Evolutionary conservation across 2,888 invertebrate genomes (phyloP).

Genomic region (Rosalia funebris): DNA sequence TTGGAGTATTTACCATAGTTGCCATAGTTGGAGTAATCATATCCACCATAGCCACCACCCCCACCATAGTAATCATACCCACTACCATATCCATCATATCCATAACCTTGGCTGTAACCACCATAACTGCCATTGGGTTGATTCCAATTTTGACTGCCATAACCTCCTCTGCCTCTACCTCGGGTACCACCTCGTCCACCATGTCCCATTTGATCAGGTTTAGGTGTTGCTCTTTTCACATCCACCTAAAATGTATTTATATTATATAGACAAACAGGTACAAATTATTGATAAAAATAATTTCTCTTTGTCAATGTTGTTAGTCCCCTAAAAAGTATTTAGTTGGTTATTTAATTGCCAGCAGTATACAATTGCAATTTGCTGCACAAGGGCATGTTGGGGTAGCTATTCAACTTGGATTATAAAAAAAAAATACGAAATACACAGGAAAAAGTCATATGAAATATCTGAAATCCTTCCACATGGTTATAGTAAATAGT

Average conservation of each 20-base stretch:
- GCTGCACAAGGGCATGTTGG: too few species aligned
- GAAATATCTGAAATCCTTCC: too few species aligned
- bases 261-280: too few species aligned
- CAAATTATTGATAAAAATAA: too few species aligned
- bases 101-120: constrained; percentile 42
- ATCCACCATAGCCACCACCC: constrained; percentile 71
- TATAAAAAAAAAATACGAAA: too few species aligned
- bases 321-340: too few species aligned
- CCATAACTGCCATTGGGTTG: constrained; percentile 70
- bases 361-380: too few species aligned
- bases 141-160: constrained; percentile 73
- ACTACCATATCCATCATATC: constrained; percentile 75
- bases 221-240: constrained; percentile 94
- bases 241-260: constrained; percentile 83
- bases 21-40: constrained; percentile 78
- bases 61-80: constrained; percentile 50
- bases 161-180: constrained; percentile 73
- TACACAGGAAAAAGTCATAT: too few species aligned
- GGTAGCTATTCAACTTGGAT: too few species aligned
- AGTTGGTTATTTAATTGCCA: too few species aligned
- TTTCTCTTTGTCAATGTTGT: too few species aligned
- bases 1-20: constrained; percentile 80
- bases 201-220: constrained; percentile 76
- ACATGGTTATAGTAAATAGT: too few species aligned
- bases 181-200: constrained; percentile 76